These are phyloP conservation scores for Sylvia atricapilla DNA, from an alignment of 2,113 vertebrate genomes.

Conservation along the genomic window DNA sequence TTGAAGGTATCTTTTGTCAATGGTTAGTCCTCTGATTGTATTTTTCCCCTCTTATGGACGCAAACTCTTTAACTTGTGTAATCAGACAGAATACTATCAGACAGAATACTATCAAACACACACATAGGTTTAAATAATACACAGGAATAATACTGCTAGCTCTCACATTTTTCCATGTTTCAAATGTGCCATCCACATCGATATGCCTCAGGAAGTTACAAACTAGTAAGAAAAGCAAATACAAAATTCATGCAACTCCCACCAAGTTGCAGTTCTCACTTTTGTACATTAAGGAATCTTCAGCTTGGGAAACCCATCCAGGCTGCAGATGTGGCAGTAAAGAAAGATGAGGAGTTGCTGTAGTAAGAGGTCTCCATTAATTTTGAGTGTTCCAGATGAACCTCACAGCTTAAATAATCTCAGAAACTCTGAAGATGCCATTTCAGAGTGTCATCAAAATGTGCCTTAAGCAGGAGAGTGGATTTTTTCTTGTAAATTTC, in stretches of 20 bases:
- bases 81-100: neutral
- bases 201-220: neutral
- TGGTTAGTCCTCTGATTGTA: neutral
- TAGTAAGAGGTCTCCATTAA: neutral
- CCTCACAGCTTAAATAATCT: neutral
- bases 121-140: neutral
- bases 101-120: neutral
- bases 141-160: neutral
- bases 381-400: neutral
- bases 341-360: neutral
- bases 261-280: neutral
- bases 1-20: slow-evolving; percentile 1
- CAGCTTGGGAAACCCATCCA: neutral
- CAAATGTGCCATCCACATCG: neutral
- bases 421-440: neutral
- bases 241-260: neutral
- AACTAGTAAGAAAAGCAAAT: neutral
- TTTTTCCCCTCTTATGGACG: neutral
- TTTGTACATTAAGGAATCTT: neutral
- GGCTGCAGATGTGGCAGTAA: neutral
- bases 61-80: neutral
- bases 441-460: neutral
- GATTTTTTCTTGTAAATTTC: neutral
- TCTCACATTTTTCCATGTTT: neutral
- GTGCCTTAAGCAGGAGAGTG: neutral